These are phyloP conservation scores for Bimastos eiseni DNA, from an alignment of 2,888 invertebrate species.

Conservation along the genomic window DNA sequence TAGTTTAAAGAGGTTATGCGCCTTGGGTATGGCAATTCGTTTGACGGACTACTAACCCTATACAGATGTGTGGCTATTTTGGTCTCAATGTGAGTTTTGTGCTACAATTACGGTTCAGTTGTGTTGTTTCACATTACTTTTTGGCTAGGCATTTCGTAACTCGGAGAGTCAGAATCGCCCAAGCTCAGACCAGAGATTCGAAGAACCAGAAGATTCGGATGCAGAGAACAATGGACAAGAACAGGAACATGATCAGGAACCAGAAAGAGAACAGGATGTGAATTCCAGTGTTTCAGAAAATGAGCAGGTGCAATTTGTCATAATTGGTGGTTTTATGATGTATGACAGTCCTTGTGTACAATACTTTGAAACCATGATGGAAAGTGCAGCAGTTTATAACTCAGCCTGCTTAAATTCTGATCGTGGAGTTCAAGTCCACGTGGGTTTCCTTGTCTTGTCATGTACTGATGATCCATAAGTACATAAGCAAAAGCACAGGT, in stretches of 20 bases:
- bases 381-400: not conserved
- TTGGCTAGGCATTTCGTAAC: not conserved
- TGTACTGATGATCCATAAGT: too few species aligned
- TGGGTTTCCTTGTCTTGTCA: too few species aligned
- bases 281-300: constrained; percentile 10
- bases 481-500: too few species aligned
- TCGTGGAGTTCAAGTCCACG: too few species aligned
- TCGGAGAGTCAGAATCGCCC: not conserved
- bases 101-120: not conserved
- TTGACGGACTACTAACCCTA: not conserved
- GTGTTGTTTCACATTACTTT: not conserved
- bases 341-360: not conserved
- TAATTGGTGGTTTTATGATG: not conserved
- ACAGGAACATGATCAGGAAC: constrained; percentile 21
- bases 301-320: not conserved
- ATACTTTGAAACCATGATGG: not conserved
- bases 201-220: not conserved
- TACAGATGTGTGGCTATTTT: not conserved
- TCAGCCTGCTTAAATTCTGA: not conserved
- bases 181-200: not conserved
- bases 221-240: constrained; percentile 4
- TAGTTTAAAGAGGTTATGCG: not conserved
- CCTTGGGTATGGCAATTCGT: not conserved
- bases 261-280: not conserved
- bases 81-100: not conserved